Conservation (phyloP, 2,888 invertebrate genomes). For the Hermaeophaga mercurialis region DNA sequence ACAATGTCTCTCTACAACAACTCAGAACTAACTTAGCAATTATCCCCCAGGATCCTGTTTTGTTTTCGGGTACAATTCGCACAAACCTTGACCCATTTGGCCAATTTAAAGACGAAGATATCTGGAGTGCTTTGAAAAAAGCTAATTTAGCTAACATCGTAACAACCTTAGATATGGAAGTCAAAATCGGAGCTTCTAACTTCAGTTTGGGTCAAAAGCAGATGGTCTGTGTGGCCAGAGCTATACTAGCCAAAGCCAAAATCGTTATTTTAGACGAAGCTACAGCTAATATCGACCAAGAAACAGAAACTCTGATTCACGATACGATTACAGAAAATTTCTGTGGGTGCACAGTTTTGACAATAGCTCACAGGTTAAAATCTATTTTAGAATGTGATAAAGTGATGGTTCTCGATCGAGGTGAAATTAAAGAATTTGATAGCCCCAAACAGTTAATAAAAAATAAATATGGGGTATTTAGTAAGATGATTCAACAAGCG, state of each 20-base stretch:
- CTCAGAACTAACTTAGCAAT: slow-evolving; percentile 78
- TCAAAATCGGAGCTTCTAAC: slow-evolving; percentile 42
- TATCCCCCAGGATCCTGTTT: slow-evolving; percentile 83
- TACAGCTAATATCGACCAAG: slow-evolving; percentile 79
- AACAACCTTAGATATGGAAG: slow-evolving; percentile 59
- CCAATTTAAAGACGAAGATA: slow-evolving; percentile 40
- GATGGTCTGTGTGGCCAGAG: slow-evolving; percentile 61
- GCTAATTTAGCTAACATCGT: slow-evolving; percentile 60
- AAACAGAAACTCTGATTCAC: slow-evolving; percentile 78
- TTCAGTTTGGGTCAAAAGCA: slow-evolving; percentile 57
- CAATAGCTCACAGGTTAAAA: slow-evolving; percentile 54
- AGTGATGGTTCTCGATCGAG: slow-evolving; percentile 61
- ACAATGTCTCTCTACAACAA: slow-evolving; percentile 71
- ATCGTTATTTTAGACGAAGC: slow-evolving; percentile 63
- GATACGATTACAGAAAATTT: slow-evolving; percentile 61
- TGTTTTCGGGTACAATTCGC: slow-evolving; percentile 72
- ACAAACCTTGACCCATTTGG: slow-evolving; percentile 45
- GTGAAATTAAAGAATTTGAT: slow-evolving; percentile 48
- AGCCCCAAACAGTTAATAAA: slow-evolving; percentile 58
- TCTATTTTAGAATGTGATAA: slow-evolving; percentile 64
- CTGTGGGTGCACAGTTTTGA: slow-evolving; percentile 60
- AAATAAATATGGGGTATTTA: slow-evolving; percentile 65
- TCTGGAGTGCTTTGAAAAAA: slow-evolving; percentile 45
- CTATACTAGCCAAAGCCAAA: slow-evolving; percentile 58
- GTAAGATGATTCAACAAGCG: slow-evolving; percentile 70